Base-by-base conservation (phyloP, 2,797 vertebrate genomes). In the Alca torda region DNA sequence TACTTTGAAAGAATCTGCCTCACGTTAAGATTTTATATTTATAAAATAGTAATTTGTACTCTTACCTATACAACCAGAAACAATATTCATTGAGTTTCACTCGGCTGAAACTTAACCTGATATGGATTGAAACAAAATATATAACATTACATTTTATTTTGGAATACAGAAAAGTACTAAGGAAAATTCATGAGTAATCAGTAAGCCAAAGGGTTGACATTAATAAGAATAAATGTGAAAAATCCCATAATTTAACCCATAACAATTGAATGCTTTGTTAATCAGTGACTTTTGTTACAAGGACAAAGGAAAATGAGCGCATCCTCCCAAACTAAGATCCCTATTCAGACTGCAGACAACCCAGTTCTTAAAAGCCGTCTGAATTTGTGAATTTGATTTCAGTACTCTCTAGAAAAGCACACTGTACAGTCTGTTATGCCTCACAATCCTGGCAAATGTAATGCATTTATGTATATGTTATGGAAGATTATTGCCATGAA, bases 231-330 rank as follows among this genome's bases (percentile, higher is more conserved):
- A 89, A 95, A 92, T 74, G 41, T 80, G 82, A 95, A 95, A 95
- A 92, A 78, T 69, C 56, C 53, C 20, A 6, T 63, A 39, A 87
- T 95, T 94, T 87, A 54, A 54, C 83, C 85, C 19, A 50, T 72
- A 95, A 75, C 41, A 93, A 89, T 13, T 31, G 74, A 72, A 43
- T 46, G 65, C 41, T 86, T 56, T 93, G 67, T 90, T 94, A 95
- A 81, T 95, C 45, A 97, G 88, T 72, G 93, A 85, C 70, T 73
- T 94, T 95, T 96, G 96, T 95, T 85, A 83, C 13, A 53, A 48
- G 57, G 81, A 96, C 88, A 96, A 96, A 95, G 57, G 78, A 80
- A 89, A 84, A 90, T 11, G 61, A 79, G 78, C 87, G 72, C 74
- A 74, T 72, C 92, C 53, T 90, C 41, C 70, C 51, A 90, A 92